phyloP scores from a whole-genome alignment of 2,888 invertebrate genomes.

The Perizoma flavofasciatum region DNA sequence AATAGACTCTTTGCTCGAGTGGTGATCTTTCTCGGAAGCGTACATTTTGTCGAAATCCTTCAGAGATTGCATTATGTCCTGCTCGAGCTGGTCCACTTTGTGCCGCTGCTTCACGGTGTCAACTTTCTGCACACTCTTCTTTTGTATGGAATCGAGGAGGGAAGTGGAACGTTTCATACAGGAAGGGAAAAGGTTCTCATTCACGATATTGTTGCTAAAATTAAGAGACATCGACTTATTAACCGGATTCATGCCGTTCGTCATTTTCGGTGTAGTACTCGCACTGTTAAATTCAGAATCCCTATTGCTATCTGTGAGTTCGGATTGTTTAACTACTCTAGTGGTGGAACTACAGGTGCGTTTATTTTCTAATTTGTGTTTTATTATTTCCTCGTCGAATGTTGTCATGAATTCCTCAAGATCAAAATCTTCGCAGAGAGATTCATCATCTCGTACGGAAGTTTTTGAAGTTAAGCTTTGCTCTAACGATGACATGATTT shows the following conservation, averaged over 20 bases:
- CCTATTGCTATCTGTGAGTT: constrained; percentile 62
- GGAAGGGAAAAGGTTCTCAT: constrained; percentile 76
- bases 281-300: constrained; percentile 64
- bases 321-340: constrained; percentile 70
- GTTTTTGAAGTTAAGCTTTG: constrained; percentile 76
- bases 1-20: constrained; percentile 52
- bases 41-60: constrained; percentile 80
- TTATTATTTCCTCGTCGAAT: constrained; percentile 85
- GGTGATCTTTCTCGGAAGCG: constrained; percentile 68
- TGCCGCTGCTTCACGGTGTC: constrained; percentile 70
- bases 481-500: constrained; percentile 80
- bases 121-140: constrained; percentile 61
- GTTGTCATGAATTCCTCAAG: constrained; percentile 87
- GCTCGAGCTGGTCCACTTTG: constrained; percentile 75
- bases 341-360: constrained; percentile 79
- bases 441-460: constrained; percentile 76
- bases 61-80: constrained; percentile 78
- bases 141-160: constrained; percentile 81
- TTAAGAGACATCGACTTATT: constrained; percentile 82
- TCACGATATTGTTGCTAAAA: constrained; percentile 82
- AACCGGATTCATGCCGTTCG: constrained; percentile 71
- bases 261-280: constrained; percentile 66
- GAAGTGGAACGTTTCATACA: constrained; percentile 83
- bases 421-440: constrained; percentile 85
- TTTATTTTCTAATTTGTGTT: constrained; percentile 70